Base-by-base conservation (phyloP, 2,888 invertebrate genomes). In the Platycheirus rosarum region DNA sequence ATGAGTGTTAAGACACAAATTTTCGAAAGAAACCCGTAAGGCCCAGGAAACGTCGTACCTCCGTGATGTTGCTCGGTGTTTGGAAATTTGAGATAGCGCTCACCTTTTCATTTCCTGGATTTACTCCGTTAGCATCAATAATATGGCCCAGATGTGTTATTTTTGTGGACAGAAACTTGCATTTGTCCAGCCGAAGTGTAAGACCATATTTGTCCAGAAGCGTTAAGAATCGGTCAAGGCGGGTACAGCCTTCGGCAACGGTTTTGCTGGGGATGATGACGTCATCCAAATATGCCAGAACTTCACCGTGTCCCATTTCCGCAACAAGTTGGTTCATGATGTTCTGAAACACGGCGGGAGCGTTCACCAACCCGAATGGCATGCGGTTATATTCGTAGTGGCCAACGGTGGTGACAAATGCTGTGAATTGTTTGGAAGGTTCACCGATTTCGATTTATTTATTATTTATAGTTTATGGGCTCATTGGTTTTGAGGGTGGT, bases 391-490 rank as follows among this genome's bases (percentile, higher is more conserved):
- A 32, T 32, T 32, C 8, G 8, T 32, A 32, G 8, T 32, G 84
- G 2, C 74, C 77, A 1, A 74, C 68, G 1, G 48, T 57, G 0
- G 75, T 82, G 2, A 82, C 66, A 26, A 78, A 85, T 6, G 78
- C 78, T 0, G 80, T 84, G 14, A 60, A 73, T 23, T 32, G 20
- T n/a, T 23, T 23, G 23, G 23, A 23, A 6, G 62, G 7, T 23
- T 71, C 85, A 1, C 74, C 68, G 6, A 78, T 35, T 20, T 74
- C 65, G 16, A 85, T 68, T 29, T 75, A 75, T 42, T 16, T 79
- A 79, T 5, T 79, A 76, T 48, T 85, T 79, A 11, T 74, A 18
- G 16, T 68, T 73, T 14, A 85, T 53, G 0, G 71, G 69, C 29
- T 32, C 29, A 32, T 32, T 32, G 29, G 29, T 32, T 8, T 40